Evolutionary conservation across 2,797 vertebrate species (phyloP), one percentile per base, ranked within the genome.

Genomic region (Bradypodion ventrale): DNA sequence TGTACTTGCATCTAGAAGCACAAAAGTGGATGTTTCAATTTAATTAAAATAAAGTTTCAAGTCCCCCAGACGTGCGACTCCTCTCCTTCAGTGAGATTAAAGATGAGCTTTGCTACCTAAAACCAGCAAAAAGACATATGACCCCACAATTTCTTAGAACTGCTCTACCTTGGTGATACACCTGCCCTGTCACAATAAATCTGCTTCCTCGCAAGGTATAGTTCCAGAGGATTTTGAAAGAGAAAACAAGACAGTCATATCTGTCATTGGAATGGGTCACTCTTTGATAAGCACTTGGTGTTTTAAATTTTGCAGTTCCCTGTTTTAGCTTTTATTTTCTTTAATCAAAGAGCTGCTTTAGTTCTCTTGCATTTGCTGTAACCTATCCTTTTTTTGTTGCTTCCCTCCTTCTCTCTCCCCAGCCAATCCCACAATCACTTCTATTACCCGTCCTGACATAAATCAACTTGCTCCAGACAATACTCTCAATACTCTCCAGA

Each of bases 391-490:
- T 80, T 75, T 35, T 23, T 82, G 81, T 13, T 82, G 85, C 52
- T 59, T 85, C 49, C 69, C 75, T 69, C 6, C 29, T 75, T 84
- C 42, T 87, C 46, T 87, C 44, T 75, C 75, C 63, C 7, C n/a
- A 56, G 70, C 42, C 27, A 83, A 74, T 89, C 88, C 87, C 88
- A 92, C 83, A 37, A 42, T 42, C 88, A 80, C 73, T 93, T 93
- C 88, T 66, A 90, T 93, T 93, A 94, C 84, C 77, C 85, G 59
- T 52, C 49, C 59, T 79, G 84, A 89, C 77, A 91, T 93, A 94
- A 91, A 74, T 94, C 87, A 89, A 79, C 70, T 79, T 60, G 8
- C 66, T 59, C 78, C 29, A 87, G 85, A 76, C 88, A 88, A n/a
- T n/a, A n/a, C n/a, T n/a, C n/a, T n/a, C 91, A 92, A 90, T 90